Base-by-base conservation (phyloP, 2,888 invertebrate genomes). In the Lutraria lutraria region DNA sequence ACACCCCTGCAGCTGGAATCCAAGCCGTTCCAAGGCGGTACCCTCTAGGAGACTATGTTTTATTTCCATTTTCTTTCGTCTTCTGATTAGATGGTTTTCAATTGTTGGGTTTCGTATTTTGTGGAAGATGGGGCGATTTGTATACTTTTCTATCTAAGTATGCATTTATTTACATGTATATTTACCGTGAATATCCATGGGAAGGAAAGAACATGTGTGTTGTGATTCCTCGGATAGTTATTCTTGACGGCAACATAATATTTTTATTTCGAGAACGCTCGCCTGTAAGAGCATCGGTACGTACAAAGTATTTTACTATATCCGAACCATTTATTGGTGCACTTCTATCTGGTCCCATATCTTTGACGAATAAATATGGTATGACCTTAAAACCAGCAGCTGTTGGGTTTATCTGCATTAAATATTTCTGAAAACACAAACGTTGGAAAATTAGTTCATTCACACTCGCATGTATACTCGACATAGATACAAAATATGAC, bases 181-280 rank as follows among this genome's bases (percentile, higher is more conserved):
- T 8, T 4, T 43, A 68, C 63, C 63, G n/a, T 0, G n/a, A 25
- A 25, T n/a, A 68, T 13, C 25, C 25, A 6, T 25, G 0, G 4
- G n/a, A 0, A 12, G 63, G 63, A 25, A 3, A 0, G 63, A 25
- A 68, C 13, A 0, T 25, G 25, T 68, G 63, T 10, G 63, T 25
- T 12, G n/a, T 3, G 21, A 10, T 8, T 25, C 63, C 63, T 8
- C 13, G 12, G 8, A 13, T 43, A 60, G 63, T n/a, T 8, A 83
- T 52, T 21, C 83, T 31, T 43, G 83, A 19, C 0, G 83, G 83
- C 31, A 60, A 68, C 15, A 83, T 31, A 19, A 83, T 83, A 25
- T 63, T 83, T n/a, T 83, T 83, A 3, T 0, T 31, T 56, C 83
- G 60, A 21, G 83, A 31, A 29, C 6, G 2, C 3, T 0, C 6